phyloP scores from a whole-genome alignment of 2,888 invertebrate species.

The Litoditis marina region DNA sequence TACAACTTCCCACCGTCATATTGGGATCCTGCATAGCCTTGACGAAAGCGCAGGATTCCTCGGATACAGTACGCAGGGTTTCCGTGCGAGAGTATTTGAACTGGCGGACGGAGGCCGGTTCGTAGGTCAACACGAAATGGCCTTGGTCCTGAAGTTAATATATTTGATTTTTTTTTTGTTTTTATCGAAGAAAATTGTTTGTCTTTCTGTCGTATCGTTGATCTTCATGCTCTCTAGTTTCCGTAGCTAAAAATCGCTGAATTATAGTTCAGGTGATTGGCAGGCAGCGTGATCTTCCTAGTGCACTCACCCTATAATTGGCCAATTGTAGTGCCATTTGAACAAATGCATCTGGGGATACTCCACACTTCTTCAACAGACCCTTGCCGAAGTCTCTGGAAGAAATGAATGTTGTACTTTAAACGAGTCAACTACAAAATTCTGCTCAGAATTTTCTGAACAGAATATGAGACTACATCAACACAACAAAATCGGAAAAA shows the following conservation, averaged over 20 bases:
- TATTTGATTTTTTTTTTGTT: no score
- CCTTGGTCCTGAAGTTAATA: conserved; percentile 70
- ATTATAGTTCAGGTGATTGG: no score
- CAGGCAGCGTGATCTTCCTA: no score
- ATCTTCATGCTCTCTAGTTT: no score
- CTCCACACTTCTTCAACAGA: conserved; percentile 87
- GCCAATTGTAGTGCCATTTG: conserved; percentile 93
- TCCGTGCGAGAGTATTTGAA: conserved; percentile 93
- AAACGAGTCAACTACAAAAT: no score
- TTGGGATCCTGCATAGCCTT: conserved; percentile 77
- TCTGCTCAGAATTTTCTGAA: no score
- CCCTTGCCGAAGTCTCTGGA: conserved; percentile 56
- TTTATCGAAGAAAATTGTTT: no score
- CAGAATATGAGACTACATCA: no score
- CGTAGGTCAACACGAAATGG: conserved; percentile 90
- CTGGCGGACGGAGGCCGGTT: conserved; percentile 93
- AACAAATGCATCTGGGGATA: conserved; percentile 92
- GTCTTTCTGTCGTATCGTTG: no score
- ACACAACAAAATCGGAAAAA: no score
- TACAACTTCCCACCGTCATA: conserved; percentile 17
- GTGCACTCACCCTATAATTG: conserved; percentile 68
- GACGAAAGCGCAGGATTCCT: conserved; percentile 89
- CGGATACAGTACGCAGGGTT: conserved; percentile 89
- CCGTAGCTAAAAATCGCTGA: no score
- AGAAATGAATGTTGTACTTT: not conserved